A percentile compares a stretch with the other conserved stretches of the same genome.
Conservation (phyloP, 1,140 invertebrate species). For the Coenobita brevimanus region DNA sequence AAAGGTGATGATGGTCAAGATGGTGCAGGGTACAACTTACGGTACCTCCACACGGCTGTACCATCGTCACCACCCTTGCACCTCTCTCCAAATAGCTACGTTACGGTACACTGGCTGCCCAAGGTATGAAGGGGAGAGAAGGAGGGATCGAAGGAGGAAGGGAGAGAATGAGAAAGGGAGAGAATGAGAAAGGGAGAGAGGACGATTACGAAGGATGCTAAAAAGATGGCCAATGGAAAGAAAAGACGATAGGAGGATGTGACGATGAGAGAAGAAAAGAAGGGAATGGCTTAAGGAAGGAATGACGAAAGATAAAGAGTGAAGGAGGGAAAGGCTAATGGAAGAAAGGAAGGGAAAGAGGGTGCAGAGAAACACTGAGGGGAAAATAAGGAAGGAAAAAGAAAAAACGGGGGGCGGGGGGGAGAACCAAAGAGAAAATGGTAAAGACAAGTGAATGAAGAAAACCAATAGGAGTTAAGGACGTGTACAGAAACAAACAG, state of each 20-base stretch:
- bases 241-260: neutral
- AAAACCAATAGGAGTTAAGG: too few relatives aligned
- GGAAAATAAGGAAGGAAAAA: neutral
- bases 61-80: too few relatives aligned
- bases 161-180: conserved; percentile 9
- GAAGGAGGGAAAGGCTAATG: neutral
- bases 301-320: neutral
- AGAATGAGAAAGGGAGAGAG: conserved; percentile 12
- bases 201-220: neutral
- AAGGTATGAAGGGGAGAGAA: too few relatives aligned
- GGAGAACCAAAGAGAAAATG: too few relatives aligned
- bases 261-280: neutral
- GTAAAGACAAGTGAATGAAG: too few relatives aligned
- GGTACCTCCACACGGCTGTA: too few relatives aligned
- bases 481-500: too few relatives aligned
- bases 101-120: too few relatives aligned
- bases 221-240: neutral
- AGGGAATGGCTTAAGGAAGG: neutral
- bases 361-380: neutral
- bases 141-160: neutral
- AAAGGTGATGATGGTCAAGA: too few relatives aligned
- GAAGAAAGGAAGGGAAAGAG: neutral
- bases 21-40: too few relatives aligned
- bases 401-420: neutral
- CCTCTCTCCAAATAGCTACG: too few relatives aligned